Base-by-base conservation (phyloP, 2,113 vertebrate species). In the Corapipo altera region DNA sequence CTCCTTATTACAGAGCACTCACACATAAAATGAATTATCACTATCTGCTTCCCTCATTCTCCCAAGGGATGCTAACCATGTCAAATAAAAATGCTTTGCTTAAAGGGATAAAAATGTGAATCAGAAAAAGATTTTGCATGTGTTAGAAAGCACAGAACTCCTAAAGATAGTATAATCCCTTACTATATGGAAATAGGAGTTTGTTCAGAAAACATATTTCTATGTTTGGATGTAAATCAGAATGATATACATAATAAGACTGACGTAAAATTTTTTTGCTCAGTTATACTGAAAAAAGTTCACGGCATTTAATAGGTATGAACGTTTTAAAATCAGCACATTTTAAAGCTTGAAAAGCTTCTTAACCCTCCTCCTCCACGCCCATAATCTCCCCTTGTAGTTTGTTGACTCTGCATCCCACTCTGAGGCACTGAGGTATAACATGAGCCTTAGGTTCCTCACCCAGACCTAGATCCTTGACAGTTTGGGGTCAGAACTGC, bases 1-100 rank as follows among this genome's bases (percentile, higher is more conserved):
- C 77, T 89, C 32, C 30, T 70, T 82, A 64, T 85, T 94, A 78
- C 30, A 72, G 77, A 82, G 70, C 90, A 91, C 81, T 96, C 81
- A 30, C 18, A 87, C 20, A 15, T 78, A 89, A 93, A 95, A 93
- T 58, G 65, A 77, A 77, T 75, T 66, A 95, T 90, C 71, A 72
- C 57, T 78, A 93, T 82, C 88, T 85, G 57, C 70, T 82, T 82
- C 62, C 28, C 27, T 81, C 57, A 13, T 46, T 2, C 1, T 87
- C 85, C 51, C 85, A 32, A 65, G 78, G 74, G 88, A 89, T 69
- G 85, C 52, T 75, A 89, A 79, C 39, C 33, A 71, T 48, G 77
- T 78, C 57, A 85, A 72, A 89, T 33, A 85, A 87, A 93, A 95
- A 72, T 37, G 33, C 62, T 69, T 5, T 74, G 41, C 52, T 88